These are phyloP conservation scores for Prenolepis imparis DNA, from an alignment of 2,888 invertebrate genomes.

Conservation along the genomic window DNA sequence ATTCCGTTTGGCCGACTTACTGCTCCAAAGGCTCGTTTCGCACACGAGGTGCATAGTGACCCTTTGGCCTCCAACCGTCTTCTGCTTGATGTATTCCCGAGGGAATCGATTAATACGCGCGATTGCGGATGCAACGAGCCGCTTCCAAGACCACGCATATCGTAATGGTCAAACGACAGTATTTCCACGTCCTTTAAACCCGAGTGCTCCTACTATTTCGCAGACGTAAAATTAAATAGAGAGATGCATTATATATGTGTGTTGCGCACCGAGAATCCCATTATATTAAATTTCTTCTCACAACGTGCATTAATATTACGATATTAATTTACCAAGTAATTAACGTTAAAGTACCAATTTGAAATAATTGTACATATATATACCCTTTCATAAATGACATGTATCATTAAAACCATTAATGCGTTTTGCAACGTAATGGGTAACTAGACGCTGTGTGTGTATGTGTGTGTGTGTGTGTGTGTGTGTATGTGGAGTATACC, in stretches of 20 bases:
- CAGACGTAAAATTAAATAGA: slow-evolving; percentile 17
- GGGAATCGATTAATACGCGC: slow-evolving; percentile 63
- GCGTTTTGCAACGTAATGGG: slow-evolving; percentile 1
- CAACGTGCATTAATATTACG: not conserved
- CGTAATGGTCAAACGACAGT: slow-evolving; percentile 52
- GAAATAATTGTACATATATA: slow-evolving; percentile 7
- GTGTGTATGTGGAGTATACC: not conserved
- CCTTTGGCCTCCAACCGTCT: slow-evolving; percentile 54
- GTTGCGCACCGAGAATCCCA: not conserved
- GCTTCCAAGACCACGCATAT: slow-evolving; percentile 13
- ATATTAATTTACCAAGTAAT: slow-evolving; percentile 13
- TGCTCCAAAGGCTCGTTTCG: slow-evolving; percentile 43
- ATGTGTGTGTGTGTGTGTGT: no score
- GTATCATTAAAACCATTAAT: slow-evolving; percentile 28
- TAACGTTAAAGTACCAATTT: slow-evolving; percentile 2
- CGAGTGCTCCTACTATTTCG: slow-evolving; percentile 22
- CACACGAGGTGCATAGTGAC: slow-evolving; percentile 49
- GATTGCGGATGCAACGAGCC: slow-evolving; percentile 60
- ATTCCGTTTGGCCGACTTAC: slow-evolving; percentile 52
- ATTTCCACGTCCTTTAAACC: slow-evolving; percentile 26
- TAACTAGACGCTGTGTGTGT: not conserved
- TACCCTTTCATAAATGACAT: slow-evolving; percentile 17
- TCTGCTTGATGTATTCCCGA: slow-evolving; percentile 50
- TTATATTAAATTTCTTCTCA: not conserved
- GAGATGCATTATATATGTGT: not conserved